Percentiles rank a stretch among this genome's conserved stretches.
These are phyloP conservation scores for Zoanthus gigantus DNA, from an alignment of 92 coral and sea anemone species.

Conservation along the genomic window DNA sequence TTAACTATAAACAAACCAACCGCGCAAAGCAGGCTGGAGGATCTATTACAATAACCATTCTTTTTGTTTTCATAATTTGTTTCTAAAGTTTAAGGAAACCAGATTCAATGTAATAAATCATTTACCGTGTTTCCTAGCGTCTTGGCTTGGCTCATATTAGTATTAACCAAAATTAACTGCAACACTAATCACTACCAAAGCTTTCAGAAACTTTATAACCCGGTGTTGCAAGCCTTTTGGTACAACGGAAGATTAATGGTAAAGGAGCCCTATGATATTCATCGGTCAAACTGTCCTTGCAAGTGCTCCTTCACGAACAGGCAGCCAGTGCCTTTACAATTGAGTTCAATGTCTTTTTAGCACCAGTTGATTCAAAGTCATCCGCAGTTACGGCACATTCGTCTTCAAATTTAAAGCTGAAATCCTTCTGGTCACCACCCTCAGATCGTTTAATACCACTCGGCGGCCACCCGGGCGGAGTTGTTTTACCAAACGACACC, in stretches of 20 bases:
- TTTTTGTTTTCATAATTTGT: too few relatives aligned
- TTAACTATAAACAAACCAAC: too few relatives aligned
- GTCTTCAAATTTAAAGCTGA: conserved; percentile 65
- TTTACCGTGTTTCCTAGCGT: too few relatives aligned
- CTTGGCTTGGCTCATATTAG: too few relatives aligned
- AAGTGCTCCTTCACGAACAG: neutral
- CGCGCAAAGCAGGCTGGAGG: too few relatives aligned
- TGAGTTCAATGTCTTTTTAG: conserved; percentile 68
- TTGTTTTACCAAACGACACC: conserved; percentile 77
- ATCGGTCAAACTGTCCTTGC: neutral
- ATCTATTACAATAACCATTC: too few relatives aligned
- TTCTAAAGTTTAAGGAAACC: too few relatives aligned
- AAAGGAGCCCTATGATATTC: neutral
- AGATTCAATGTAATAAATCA: too few relatives aligned
- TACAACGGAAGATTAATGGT: neutral
- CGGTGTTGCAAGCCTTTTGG: too few relatives aligned
- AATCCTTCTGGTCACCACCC: conserved; percentile 64
- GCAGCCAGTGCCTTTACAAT: conserved; percentile 83
- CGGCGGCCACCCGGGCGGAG: conserved; percentile 87
- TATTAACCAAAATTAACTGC: too few relatives aligned
- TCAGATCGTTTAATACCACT: conserved; percentile 58
- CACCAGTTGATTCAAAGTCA: conserved; percentile 61
- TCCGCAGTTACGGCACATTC: conserved; percentile 49
- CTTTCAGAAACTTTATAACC: too few relatives aligned
- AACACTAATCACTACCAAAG: too few relatives aligned